These are phyloP conservation scores for Sarcophaga peregrina DNA, from an alignment of 1,140 invertebrate species.

Conservation along the genomic window DNA sequence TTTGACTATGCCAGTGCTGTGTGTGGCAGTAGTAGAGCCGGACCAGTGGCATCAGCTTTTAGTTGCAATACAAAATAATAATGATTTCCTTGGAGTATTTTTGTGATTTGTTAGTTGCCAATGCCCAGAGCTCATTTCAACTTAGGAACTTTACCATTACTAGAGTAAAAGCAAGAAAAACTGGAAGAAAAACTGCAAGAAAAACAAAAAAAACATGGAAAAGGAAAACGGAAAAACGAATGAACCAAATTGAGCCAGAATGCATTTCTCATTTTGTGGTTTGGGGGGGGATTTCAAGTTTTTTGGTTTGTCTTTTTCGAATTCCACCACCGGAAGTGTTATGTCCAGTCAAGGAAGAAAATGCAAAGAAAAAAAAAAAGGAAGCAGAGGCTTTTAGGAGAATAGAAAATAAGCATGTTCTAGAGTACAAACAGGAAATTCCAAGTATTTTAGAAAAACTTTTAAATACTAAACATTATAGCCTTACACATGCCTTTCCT, in stretches of 20 bases:
- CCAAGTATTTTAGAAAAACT: background rate
- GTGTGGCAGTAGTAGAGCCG: background rate
- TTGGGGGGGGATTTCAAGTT: background rate
- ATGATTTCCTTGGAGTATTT: constrained; percentile 6
- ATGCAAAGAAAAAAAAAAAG: background rate
- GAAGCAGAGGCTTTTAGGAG: background rate
- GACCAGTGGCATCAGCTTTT: background rate
- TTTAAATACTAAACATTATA: too few species aligned
- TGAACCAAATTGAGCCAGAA: background rate
- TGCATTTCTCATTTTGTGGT: constrained; percentile 10
- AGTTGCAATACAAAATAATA: background rate
- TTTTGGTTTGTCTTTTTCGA: background rate
- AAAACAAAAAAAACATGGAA: background rate
- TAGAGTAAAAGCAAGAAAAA: background rate
- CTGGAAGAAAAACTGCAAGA: background rate
- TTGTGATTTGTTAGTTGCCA: background rate
- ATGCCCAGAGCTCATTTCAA: constrained; percentile 1
- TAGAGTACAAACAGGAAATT: background rate
- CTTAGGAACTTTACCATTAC: background rate
- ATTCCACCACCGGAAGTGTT: background rate
- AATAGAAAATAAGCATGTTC: background rate
- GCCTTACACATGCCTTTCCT: background rate
- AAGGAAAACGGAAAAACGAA: background rate
- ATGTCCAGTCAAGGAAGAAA: background rate
- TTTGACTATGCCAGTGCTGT: background rate